Base-by-base conservation (phyloP, 2,888 invertebrate genomes). In the Lochmaea crataegi region DNA sequence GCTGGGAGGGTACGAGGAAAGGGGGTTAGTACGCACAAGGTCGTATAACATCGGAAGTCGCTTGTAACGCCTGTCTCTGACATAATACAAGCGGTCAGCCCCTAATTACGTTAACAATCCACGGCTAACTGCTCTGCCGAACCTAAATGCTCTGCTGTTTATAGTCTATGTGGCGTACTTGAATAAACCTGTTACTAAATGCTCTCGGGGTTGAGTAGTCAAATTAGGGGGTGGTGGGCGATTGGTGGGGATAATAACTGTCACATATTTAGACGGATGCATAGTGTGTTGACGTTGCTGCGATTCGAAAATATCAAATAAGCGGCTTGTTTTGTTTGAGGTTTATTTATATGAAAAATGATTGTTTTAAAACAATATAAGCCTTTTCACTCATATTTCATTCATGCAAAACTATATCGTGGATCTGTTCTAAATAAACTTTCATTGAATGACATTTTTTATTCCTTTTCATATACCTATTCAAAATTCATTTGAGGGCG, bases 1-100 rank as follows among this genome's bases (percentile, higher is more conserved):
- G n/a, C 10, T 42, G n/a, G 10, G 48, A 38, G 68, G 68, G 68
- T 53, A 38, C 63, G 73, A 73, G 53, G 63, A 22, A 41, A 53
- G 26, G 12, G 70, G 65, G 64, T 70, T 63, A 63, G 74, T 74
- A 75, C 74, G 77, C 78, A 78, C 77, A 76, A 74, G 75, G 77
- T 75, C 79, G 79, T 80, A 80, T 81, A 81, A 81, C 83, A 83
- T 80, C 79, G 80, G 79, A 81, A 82, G 81, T 82, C 78, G 79
- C 81, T 79, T 82, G 82, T 83, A 82, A 80, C 82, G 82, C 80
- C 83, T 83, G 83, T 80, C 80, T 78, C 78, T 81, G 82, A 83
- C 83, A 83, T 79, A 78, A 78, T 77, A 81, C 80, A 80, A 79
- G 61, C 42, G 61, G 61, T 63, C 81, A 77, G 76, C 78, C 78